Conservation (phyloP, 2,888 invertebrate species). For the Carabus problematicus region DNA sequence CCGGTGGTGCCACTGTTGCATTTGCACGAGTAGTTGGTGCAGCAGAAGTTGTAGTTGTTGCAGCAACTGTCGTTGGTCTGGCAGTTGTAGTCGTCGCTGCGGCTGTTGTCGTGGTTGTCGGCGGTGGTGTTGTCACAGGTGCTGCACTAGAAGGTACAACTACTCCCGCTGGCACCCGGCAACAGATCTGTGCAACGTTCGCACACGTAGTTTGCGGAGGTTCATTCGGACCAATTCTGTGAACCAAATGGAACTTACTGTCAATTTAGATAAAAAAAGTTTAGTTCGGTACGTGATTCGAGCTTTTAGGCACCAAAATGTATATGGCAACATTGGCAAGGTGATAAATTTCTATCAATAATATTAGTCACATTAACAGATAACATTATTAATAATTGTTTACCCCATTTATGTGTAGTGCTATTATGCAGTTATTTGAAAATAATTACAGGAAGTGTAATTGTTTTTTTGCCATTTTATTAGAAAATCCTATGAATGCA, state of each 20-base stretch:
- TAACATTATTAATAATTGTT: too few species aligned
- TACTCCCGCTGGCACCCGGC: conserved; percentile 18
- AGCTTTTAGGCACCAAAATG: too few species aligned
- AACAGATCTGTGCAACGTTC: conserved; percentile 26
- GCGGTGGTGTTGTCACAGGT: not conserved
- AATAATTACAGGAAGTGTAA: too few species aligned
- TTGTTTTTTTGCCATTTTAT: too few species aligned
- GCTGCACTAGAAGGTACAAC: conserved; percentile 3
- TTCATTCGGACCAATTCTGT: conserved; percentile 27
- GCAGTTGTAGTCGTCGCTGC: not conserved
- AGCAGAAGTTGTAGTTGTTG: not conserved
- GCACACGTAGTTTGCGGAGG: conserved; percentile 27
- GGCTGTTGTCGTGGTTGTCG: conserved; percentile 3
- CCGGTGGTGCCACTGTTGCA: not conserved
- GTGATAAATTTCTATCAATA: too few species aligned
- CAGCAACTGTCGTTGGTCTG: not conserved
- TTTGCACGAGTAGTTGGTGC: not conserved
- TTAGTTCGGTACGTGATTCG: too few species aligned
- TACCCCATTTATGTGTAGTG: not conserved
- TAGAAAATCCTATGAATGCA: too few species aligned
- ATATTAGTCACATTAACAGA: too few species aligned
- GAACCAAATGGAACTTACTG: not conserved
- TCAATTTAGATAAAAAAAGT: too few species aligned
- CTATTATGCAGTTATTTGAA: too few species aligned
- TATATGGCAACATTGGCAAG: too few species aligned